Conservation (phyloP, 2,888 invertebrate species). For the Euphydryas editha region DNA sequence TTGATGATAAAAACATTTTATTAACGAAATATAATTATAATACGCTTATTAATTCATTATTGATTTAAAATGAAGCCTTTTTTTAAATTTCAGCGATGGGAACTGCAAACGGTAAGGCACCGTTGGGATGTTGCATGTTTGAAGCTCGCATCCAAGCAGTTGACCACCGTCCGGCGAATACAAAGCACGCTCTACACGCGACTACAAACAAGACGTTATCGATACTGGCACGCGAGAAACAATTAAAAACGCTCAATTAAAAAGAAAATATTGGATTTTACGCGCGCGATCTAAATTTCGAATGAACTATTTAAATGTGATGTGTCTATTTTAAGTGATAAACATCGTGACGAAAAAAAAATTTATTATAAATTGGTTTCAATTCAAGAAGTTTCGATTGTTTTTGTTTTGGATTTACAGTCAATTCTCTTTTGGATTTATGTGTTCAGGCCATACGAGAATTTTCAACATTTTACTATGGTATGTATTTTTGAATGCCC, state of each 20-base stretch:
- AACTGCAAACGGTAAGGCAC: conserved; percentile 38
- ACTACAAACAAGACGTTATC: conserved; percentile 40
- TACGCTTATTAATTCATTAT: too few species aligned
- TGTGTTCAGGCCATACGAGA: conserved; percentile 4
- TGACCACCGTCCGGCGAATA: conserved; percentile 77
- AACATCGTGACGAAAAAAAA: conserved; percentile 40
- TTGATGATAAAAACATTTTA: neutral
- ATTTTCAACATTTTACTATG: conserved; percentile 43
- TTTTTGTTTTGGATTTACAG: conserved; percentile 42
- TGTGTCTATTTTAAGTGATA: conserved; percentile 50
- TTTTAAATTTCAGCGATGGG: conserved; percentile 25
- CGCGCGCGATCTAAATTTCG: conserved; percentile 52
- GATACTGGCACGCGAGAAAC: conserved; percentile 55
- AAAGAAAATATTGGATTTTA: conserved; percentile 48
- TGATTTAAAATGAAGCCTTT: too few species aligned
- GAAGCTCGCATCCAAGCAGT: conserved; percentile 52
- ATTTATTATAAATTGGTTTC: conserved; percentile 34
- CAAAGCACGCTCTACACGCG: conserved; percentile 59
- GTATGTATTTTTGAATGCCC: conserved; percentile 46
- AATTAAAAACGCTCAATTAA: conserved; percentile 50
- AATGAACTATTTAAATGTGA: conserved; percentile 50
- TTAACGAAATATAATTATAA: neutral
- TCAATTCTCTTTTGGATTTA: conserved; percentile 33
- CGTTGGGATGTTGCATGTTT: conserved; percentile 34
- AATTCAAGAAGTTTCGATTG: conserved; percentile 36